A percentile compares a stretch with the other conserved stretches of the same genome.
These are phyloP conservation scores for Drosophila affinis DNA, from an alignment of 2,888 invertebrate genomes.

Conservation along the genomic window DNA sequence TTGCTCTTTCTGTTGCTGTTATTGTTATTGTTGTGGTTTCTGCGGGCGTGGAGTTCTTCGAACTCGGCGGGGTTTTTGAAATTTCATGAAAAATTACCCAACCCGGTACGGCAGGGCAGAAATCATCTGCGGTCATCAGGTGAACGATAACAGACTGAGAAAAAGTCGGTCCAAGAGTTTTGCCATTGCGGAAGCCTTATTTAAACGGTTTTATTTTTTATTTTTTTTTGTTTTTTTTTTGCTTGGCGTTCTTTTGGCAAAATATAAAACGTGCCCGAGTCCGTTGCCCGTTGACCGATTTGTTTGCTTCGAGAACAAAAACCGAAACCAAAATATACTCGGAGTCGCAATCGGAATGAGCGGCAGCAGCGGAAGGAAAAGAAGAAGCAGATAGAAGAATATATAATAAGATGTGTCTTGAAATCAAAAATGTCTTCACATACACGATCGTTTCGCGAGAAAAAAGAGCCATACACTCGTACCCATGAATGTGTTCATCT, in stretches of 20 bases:
- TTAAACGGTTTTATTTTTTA: slow-evolving; percentile 33
- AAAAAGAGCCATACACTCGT: slow-evolving; percentile 12
- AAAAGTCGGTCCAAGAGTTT: slow-evolving; percentile 29
- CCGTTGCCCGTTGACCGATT: slow-evolving; percentile 70
- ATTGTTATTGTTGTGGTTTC: slow-evolving; percentile 41
- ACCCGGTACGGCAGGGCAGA: slow-evolving; percentile 24
- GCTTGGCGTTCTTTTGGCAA: slow-evolving; percentile 20
- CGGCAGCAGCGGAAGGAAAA: background rate
- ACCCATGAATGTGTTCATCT: background rate
- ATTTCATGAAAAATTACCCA: slow-evolving; percentile 47
- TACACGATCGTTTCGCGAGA: slow-evolving; percentile 24
- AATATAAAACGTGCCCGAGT: slow-evolving; percentile 59
- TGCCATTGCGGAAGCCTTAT: slow-evolving; percentile 67
- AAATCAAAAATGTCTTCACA: slow-evolving; percentile 27
- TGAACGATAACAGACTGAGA: slow-evolving; percentile 43
- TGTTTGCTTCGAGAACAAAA: slow-evolving; percentile 43
- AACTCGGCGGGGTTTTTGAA: slow-evolving; percentile 57
- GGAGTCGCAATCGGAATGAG: background rate
- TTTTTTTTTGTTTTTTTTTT: slow-evolving; percentile 2
- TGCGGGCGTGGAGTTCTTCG: slow-evolving; percentile 67
- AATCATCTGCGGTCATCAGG: slow-evolving; percentile 39
- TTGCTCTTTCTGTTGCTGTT: slow-evolving; percentile 6
- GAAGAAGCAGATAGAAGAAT: slow-evolving; percentile 12
- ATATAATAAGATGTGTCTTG: slow-evolving; percentile 37
- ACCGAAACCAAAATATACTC: background rate